Conservation (phyloP, 2,113 vertebrate species). For the Phalacrocorax carbo region DNA sequence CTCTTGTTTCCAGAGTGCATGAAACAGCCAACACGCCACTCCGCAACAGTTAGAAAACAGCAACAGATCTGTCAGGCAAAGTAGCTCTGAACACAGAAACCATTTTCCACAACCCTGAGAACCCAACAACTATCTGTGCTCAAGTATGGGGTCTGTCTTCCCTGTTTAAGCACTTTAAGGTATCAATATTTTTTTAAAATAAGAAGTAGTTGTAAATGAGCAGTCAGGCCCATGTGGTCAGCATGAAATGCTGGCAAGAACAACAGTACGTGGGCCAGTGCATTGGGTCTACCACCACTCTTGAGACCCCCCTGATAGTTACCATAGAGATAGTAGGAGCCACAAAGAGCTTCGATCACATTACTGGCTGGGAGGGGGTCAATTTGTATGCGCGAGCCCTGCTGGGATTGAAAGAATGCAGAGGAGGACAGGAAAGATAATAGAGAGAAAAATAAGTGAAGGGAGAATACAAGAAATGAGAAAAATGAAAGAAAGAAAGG, state of each 20-base stretch:
- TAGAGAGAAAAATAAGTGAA: constrained; percentile 53
- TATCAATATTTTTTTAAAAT: neutral
- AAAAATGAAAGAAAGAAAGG: neutral
- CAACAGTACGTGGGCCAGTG: constrained; percentile 28
- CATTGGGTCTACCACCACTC: constrained; percentile 36
- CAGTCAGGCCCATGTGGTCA: constrained; percentile 16
- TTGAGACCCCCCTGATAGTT: constrained; percentile 69
- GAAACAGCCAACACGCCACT: neutral
- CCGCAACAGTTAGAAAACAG: neutral
- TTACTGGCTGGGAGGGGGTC: constrained; percentile 69
- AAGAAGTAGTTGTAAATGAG: constrained; percentile 11
- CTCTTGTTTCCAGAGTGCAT: neutral
- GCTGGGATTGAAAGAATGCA: constrained; percentile 74
- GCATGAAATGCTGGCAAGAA: neutral
- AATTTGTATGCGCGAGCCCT: constrained; percentile 73
- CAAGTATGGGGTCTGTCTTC: fast-evolving
- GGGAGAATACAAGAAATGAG: constrained; percentile 32
- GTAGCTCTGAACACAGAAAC: neutral
- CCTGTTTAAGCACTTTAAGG: neutral
- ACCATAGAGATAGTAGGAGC: constrained; percentile 72
- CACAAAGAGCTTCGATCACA: constrained; percentile 73
- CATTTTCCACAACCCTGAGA: neutral
- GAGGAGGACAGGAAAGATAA: constrained; percentile 65
- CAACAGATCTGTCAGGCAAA: neutral
- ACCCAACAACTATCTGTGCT: neutral